Percentiles rank a stretch among this genome's conserved stretches.
Conservation (phyloP, 2,888 invertebrate species). For the Ichneumon xanthorius region DNA sequence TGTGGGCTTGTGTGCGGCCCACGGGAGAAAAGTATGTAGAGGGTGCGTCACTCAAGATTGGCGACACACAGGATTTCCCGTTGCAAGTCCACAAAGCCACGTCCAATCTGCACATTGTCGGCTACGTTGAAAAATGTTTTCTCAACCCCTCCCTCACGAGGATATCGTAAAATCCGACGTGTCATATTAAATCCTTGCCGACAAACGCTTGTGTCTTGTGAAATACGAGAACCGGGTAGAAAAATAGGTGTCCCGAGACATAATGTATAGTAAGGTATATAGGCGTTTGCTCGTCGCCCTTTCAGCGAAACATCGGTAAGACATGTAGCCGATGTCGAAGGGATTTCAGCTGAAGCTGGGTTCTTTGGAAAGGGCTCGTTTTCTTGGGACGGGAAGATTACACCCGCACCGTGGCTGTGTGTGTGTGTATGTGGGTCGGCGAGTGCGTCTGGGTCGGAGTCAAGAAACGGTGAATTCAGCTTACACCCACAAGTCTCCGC, state of each 20-base stretch:
- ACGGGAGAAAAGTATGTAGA: background rate
- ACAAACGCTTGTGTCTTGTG: background rate
- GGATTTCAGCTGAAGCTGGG: conserved; percentile 14
- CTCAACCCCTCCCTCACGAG: background rate
- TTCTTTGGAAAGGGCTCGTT: conserved; percentile 7
- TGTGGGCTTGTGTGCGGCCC: background rate
- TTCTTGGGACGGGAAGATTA: conserved; percentile 16
- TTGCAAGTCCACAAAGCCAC: conserved; percentile 1
- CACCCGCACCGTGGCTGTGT: background rate
- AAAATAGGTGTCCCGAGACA: background rate
- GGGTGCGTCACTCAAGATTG: conserved; percentile 51
- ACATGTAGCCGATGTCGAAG: conserved; percentile 20
- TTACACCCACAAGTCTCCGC: conserved; percentile 18
- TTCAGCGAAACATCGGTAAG: background rate
- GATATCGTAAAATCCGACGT: conserved; percentile 21
- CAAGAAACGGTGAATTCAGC: conserved; percentile 25
- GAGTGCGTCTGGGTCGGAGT: background rate
- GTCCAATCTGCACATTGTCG: background rate
- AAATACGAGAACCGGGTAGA: conserved; percentile 41
- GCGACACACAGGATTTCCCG: conserved; percentile 24
- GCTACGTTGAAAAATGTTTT: conserved; percentile 39
- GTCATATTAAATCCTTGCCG: conserved; percentile 31
- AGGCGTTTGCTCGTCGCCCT: background rate
- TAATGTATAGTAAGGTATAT: background rate
- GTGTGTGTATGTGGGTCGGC: background rate